Evolutionary conservation across 2,888 invertebrate genomes (phyloP), one percentile per base, ranked within the genome.

Genomic region (Dicycla oo): DNA sequence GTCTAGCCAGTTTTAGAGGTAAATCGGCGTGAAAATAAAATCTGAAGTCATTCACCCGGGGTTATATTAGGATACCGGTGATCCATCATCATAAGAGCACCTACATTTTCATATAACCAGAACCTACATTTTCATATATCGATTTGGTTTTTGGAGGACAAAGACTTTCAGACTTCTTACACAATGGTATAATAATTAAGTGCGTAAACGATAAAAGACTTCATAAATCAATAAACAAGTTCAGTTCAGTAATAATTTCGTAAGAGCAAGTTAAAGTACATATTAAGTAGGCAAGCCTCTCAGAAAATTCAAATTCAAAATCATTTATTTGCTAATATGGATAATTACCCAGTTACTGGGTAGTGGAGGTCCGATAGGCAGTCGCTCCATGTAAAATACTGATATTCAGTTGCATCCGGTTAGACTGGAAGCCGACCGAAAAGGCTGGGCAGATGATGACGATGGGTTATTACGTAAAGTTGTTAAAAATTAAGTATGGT

Each of bases 1-100:
- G 78, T 73, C 73, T 74, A 78, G 73, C 72, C 73, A 38, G 43
- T 40, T 13, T 45, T 54, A 56, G 30, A 78, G 30, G 45, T 73
- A 38, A 61, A 58, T 47, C 45, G 38, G 45, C 30, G 38, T 45
- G 30, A 57, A 73, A 57, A 79, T 79, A 57, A 78, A 38, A 51
- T 73, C 26, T 57, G 15, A 40, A 79, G 49, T 51, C 15, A 56
- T 79, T 73, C 26, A 73, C 43, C 49, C 1, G 34, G 15, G 18
- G 10, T 18, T 26, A 2, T 61, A 34, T 26, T 40, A n/a, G 11
- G 56, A 56, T 57, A 38, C 18, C 13, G 26, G 43, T 38, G 47
- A 71, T 77, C 43, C 13, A 26, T 77, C 34, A 78, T 43, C n/a
- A n/a, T n/a, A n/a, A n/a, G n/a, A n/a, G n/a, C n/a, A n/a, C n/a